Conservation (phyloP, 2,888 invertebrate genomes). For the Drosophila parthenogenetica region DNA sequence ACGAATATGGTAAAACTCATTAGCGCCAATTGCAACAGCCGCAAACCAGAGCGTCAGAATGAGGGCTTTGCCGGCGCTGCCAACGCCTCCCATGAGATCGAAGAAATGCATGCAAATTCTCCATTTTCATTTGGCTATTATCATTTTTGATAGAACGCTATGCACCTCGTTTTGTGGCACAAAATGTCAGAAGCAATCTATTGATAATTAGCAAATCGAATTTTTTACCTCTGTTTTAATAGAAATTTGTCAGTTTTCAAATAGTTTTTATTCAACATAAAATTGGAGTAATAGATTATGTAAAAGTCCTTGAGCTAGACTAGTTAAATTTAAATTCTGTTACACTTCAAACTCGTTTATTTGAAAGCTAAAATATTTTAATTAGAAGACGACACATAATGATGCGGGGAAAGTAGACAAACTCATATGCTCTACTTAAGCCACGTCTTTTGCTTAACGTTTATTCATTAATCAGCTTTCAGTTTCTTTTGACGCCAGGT, state of each 20-base stretch:
- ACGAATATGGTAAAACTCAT: slow-evolving; percentile 78
- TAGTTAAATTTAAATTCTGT: too few species aligned
- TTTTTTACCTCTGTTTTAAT: background rate
- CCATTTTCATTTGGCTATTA: slow-evolving; percentile 6
- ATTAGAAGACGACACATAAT: slow-evolving; percentile 49
- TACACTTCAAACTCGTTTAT: slow-evolving; percentile 62
- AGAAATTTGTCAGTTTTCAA: background rate
- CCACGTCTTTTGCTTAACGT: slow-evolving; percentile 25
- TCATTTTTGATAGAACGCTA: slow-evolving; percentile 2
- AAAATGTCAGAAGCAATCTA: slow-evolving; percentile 41
- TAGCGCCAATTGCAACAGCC: slow-evolving; percentile 69
- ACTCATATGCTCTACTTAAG: slow-evolving; percentile 28
- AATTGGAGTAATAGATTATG: background rate
- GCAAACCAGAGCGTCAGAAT: background rate
- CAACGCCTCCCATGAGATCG: slow-evolving; percentile 12
- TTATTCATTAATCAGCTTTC: slow-evolving; percentile 74
- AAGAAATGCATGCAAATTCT: slow-evolving; percentile 34
- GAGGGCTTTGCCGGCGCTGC: slow-evolving; percentile 19
- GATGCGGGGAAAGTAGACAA: slow-evolving; percentile 10
- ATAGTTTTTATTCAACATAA: too few species aligned
- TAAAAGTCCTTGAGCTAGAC: background rate
- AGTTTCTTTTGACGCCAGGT: slow-evolving; percentile 66
- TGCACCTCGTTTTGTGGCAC: background rate
- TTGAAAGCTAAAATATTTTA: slow-evolving; percentile 61
- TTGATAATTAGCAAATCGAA: slow-evolving; percentile 50